Conservation (phyloP, 2,888 invertebrate species). For the Schrankia costaestrigalis region DNA sequence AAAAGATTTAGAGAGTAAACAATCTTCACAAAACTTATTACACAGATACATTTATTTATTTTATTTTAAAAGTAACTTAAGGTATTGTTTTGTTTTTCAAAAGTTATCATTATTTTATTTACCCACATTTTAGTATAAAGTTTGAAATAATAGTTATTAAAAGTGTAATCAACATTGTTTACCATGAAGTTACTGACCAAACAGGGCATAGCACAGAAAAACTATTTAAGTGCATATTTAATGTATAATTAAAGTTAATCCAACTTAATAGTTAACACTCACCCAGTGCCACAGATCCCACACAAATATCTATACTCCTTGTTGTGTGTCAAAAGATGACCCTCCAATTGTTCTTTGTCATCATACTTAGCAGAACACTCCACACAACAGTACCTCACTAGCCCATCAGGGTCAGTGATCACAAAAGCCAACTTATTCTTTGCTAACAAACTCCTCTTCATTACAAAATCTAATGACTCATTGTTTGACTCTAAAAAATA, state of each 20-base stretch:
- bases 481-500: background rate
- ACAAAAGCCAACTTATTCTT: slow-evolving; percentile 88
- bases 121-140: too few relatives aligned
- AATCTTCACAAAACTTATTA: too few relatives aligned
- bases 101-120: too few relatives aligned
- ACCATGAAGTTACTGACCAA: too few relatives aligned
- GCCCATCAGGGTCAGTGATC: slow-evolving; percentile 84
- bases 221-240: background rate
- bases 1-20: too few relatives aligned
- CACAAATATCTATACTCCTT: slow-evolving; percentile 88
- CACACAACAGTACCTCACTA: slow-evolving; percentile 86
- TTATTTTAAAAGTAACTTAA: too few relatives aligned
- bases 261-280: slow-evolving; percentile 22
- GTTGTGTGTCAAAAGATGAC: slow-evolving; percentile 86
- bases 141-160: too few relatives aligned
- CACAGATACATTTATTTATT: too few relatives aligned
- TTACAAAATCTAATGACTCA: slow-evolving; percentile 41
- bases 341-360: slow-evolving; percentile 86
- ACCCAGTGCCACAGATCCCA: slow-evolving; percentile 87
- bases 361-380: slow-evolving; percentile 88
- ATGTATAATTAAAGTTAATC: background rate
- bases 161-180: too few relatives aligned
- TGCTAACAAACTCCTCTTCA: slow-evolving; percentile 74
- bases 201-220: too few relatives aligned
- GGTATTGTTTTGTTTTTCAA: too few relatives aligned